Evolutionary conservation across 1,140 invertebrate genomes (phyloP).

Genomic region (Papilio glaucus): DNA sequence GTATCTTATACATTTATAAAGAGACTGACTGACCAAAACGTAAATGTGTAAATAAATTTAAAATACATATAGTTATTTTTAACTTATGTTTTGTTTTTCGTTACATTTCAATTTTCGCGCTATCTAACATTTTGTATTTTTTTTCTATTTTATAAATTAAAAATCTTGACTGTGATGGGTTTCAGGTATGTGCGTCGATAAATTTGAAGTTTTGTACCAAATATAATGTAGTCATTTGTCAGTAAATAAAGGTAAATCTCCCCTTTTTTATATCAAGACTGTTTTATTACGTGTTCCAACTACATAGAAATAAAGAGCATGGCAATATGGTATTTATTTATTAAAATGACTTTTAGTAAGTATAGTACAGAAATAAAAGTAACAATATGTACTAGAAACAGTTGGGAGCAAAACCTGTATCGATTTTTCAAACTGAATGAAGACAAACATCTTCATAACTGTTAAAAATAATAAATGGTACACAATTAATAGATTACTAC

Average conservation of each 20-base stretch:
- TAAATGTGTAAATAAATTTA: slow-evolving; percentile 45
- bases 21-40: slow-evolving; percentile 58
- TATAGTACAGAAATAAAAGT: slow-evolving; percentile 42
- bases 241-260: slow-evolving; percentile 5
- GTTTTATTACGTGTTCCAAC: background rate
- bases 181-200: slow-evolving; percentile 49
- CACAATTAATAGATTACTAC: background rate
- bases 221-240: slow-evolving; percentile 45
- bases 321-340: slow-evolving; percentile 53
- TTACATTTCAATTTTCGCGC: background rate
- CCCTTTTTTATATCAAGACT: slow-evolving; percentile 41
- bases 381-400: slow-evolving; percentile 18
- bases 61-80: slow-evolving; percentile 40
- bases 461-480: background rate
- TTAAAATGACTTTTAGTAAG: slow-evolving; percentile 61
- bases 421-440: background rate
- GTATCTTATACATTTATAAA: slow-evolving; percentile 47
- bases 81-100: slow-evolving; percentile 25
- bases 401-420: background rate
- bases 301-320: slow-evolving; percentile 39
- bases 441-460: background rate
- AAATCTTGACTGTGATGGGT: slow-evolving; percentile 66
- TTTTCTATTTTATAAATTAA: slow-evolving; percentile 31
- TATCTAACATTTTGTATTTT: slow-evolving; percentile 11
- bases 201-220: slow-evolving; percentile 59